Evolutionary conservation across 2,888 invertebrate species (phyloP).

Genomic region (Amphipoea oculea): DNA sequence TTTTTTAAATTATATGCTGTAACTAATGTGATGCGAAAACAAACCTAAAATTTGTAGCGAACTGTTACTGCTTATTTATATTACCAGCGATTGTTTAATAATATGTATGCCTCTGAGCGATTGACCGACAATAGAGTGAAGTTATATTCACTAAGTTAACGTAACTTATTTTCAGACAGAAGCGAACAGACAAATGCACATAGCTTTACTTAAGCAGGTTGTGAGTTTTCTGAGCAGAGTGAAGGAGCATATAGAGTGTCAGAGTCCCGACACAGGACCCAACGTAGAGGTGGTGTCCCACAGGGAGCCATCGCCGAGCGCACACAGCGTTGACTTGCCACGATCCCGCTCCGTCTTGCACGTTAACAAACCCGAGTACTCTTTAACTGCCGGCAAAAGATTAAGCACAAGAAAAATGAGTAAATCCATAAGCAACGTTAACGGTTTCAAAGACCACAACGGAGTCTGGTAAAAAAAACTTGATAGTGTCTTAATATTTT

Average conservation of each 20-base stretch:
- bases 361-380: constrained; percentile 83
- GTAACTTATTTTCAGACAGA: constrained; percentile 91
- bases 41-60: constrained; percentile 57
- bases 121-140: neutral
- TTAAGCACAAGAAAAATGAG: constrained; percentile 84
- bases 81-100: constrained; percentile 37
- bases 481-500: constrained; percentile 2
- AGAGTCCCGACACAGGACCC: constrained; percentile 72
- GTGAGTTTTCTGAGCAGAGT: constrained; percentile 92
- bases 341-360: constrained; percentile 85
- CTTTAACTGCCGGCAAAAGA: constrained; percentile 79
- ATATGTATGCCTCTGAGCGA: neutral
- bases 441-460: constrained; percentile 81
- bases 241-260: constrained; percentile 91
- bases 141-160: constrained; percentile 59
- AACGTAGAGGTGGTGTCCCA: constrained; percentile 69
- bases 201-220: constrained; percentile 93
- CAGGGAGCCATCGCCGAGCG: constrained; percentile 67
- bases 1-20: constrained; percentile 5
- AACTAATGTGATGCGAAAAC: constrained; percentile 63
- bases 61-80: constrained; percentile 40
- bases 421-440: constrained; percentile 87
- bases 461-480: constrained; percentile 78
- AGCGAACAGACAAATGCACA: constrained; percentile 93
- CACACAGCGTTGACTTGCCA: constrained; percentile 81